Evolutionary conservation across 2,113 vertebrate species (phyloP).

Genomic region (Seriola quinqueradiata): DNA sequence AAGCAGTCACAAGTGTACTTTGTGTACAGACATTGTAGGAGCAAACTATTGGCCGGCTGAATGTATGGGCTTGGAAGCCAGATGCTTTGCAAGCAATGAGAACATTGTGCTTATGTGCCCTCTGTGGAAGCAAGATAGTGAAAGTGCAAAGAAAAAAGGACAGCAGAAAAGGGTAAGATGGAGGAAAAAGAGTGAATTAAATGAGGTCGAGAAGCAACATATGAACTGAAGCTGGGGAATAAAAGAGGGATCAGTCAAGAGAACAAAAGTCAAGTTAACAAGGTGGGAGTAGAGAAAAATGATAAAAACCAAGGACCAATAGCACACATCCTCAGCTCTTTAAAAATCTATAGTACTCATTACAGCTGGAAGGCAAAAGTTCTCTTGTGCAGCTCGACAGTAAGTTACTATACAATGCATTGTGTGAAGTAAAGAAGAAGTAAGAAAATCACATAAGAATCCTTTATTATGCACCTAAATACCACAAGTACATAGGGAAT

Average conservation of each 20-base stretch:
- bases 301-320: slow-evolving; percentile 32
- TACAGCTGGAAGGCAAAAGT: slow-evolving; percentile 9
- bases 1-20: slow-evolving; percentile 82
- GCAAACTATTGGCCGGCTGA: slow-evolving; percentile 84
- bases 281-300: slow-evolving; percentile 59
- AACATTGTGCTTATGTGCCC: slow-evolving; percentile 84
- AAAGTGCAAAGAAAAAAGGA: slow-evolving; percentile 80
- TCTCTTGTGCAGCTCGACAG: not conserved
- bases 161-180: slow-evolving; percentile 43
- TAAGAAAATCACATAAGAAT: not conserved
- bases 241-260: slow-evolving; percentile 67
- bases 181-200: slow-evolving; percentile 63
- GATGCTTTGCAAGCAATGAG: slow-evolving; percentile 78
- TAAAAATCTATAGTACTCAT: slow-evolving; percentile 12
- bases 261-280: slow-evolving; percentile 76
- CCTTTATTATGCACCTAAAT: not conserved
- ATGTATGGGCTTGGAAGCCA: slow-evolving; percentile 78
- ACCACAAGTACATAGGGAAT: not conserved
- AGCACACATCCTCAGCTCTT: slow-evolving; percentile 23
- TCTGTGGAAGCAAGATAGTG: slow-evolving; percentile 85
- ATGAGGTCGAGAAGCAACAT: slow-evolving; percentile 65
- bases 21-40: slow-evolving; percentile 85
- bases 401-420: slow-evolving; percentile 14
- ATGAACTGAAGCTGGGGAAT: slow-evolving; percentile 59
- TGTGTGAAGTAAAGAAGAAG: not conserved